phyloP scores from a whole-genome alignment of 2,113 vertebrate species.

The Calonectris borealis region DNA sequence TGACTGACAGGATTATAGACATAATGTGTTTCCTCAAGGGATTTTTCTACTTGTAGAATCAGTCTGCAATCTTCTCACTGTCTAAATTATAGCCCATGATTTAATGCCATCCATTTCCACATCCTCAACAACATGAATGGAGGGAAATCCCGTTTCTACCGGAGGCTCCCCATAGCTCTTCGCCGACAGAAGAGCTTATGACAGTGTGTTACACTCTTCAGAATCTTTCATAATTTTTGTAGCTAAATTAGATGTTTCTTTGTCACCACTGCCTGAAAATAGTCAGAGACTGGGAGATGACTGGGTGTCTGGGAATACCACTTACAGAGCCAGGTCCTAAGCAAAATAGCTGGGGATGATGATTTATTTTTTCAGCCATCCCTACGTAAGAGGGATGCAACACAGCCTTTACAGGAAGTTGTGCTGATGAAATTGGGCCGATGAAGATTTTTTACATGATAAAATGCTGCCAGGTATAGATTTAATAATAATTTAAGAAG shows the following conservation, averaged over 20 bases:
- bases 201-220: background rate
- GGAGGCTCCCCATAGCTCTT: background rate
- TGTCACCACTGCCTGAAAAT: background rate
- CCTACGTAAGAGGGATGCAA: accelerated
- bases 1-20: background rate
- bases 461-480: background rate
- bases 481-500: background rate
- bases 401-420: background rate
- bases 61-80: background rate
- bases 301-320: background rate
- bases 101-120: background rate
- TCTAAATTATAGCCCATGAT: background rate
- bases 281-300: background rate
- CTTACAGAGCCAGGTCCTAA: background rate
- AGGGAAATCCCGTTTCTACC: background rate
- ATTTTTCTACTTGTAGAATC: background rate
- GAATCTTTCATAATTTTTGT: background rate
- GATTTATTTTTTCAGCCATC: background rate
- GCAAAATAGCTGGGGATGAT: background rate
- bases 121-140: background rate
- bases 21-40: background rate
- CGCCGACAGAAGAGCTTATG: background rate
- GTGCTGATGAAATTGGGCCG: background rate
- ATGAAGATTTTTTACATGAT: background rate
- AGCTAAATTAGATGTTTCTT: background rate